These are phyloP conservation scores for Arenaria interpres DNA, from an alignment of 2,113 vertebrate genomes.

Conservation along the genomic window DNA sequence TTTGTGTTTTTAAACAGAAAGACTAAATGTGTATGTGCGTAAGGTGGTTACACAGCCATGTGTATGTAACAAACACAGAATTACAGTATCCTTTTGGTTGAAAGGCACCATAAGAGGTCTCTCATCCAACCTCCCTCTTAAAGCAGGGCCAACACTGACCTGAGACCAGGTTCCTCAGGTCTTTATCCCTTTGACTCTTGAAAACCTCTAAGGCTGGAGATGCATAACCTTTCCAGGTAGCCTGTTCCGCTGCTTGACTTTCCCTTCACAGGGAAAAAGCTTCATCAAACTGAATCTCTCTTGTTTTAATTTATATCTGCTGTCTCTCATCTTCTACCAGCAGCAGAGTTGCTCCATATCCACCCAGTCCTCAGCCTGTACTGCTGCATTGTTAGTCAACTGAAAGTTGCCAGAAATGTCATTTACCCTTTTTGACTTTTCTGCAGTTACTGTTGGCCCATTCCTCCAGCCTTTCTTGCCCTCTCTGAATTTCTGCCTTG, in stretches of 20 bases:
- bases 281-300: neutral
- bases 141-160: neutral
- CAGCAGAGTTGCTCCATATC: neutral
- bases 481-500: neutral
- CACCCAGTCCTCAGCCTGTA: neutral
- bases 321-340: neutral
- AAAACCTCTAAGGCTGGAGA: neutral
- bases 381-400: neutral
- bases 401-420: neutral
- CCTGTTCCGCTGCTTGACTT: neutral
- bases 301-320: neutral
- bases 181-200: neutral
- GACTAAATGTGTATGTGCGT: rapidly evolving
- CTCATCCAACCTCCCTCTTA: neutral
- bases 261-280: neutral
- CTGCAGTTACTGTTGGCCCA: neutral
- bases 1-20: neutral
- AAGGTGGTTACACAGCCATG: neutral
- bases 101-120: neutral
- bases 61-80: neutral
- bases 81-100: neutral
- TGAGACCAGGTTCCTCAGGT: neutral
- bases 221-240: neutral
- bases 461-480: neutral
- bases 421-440: neutral